Base-by-base conservation (phyloP, 2,888 invertebrate genomes). In the Ophion slaviceki region DNA sequence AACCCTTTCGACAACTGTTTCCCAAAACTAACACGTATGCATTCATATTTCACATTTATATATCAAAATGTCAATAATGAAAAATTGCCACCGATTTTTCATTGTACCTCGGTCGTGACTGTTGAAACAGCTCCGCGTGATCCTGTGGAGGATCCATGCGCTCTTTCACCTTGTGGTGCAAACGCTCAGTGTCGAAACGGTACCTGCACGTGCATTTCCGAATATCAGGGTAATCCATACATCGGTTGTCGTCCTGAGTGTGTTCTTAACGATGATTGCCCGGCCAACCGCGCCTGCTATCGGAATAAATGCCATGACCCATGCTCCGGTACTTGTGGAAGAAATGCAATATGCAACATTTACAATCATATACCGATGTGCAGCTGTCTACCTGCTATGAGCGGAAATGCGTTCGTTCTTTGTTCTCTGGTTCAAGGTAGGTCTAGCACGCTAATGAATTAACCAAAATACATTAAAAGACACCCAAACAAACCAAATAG, bases 181-280 rank as follows among this genome's bases (percentile, higher is more conserved):
- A 97, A 97, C 90, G 96, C 97, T 80, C 94, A 96, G 89, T 97
- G 97, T 92, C 96, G 97, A 86, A 95, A 97, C 75, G 97, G 97
- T 7, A 96, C 96, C 10, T 98, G 98, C 92, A 64, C 75, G 8
- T 98, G 98, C 91, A 94, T 96, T 91, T 95, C 96, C 8, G 95
- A 95, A 87, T 97, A 96, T 90, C 94, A 96, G 45, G 97, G 97
- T 24, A 95, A 96, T 90, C 97, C 97, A 24, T 94, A 94, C 80
- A 96, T 96, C 83, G 96, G 96, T 17, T 97, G 97, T 92, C 95
- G 97, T 88, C 97, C 97, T 11, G 97, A 97, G 94, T 98, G 97
- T 92, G 96, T 96, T 45, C 95, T 96, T 47, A 97, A 97, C 90
- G 96, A 96, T 0, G 97, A 97, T 93, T 98, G 98, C 92, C 92